phyloP scores from a whole-genome alignment of 2,888 invertebrate species.

The Zygogramma bicolorata region DNA sequence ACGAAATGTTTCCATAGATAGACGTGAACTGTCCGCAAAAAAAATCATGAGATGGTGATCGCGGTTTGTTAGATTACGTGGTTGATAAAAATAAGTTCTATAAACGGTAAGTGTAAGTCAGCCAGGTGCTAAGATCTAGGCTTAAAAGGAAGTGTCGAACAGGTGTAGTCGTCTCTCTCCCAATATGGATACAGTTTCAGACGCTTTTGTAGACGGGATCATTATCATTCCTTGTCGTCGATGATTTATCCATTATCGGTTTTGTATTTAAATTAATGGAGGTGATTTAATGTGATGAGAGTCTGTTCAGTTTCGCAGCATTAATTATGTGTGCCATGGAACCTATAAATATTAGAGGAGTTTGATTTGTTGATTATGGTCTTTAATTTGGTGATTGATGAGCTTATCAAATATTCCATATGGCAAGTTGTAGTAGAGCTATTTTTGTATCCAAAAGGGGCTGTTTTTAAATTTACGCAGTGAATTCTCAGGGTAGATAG shows the following conservation, averaged over 20 bases:
- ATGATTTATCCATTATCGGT: constrained; percentile 31
- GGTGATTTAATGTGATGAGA: constrained; percentile 39
- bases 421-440: background rate
- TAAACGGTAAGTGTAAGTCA: constrained; percentile 2
- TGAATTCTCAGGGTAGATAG: too few species aligned
- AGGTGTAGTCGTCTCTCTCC: constrained; percentile 33
- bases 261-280: constrained; percentile 42
- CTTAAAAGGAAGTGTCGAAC: constrained; percentile 19
- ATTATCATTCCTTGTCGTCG: constrained; percentile 44
- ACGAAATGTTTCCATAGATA: background rate
- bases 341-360: background rate
- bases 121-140: constrained; percentile 12
- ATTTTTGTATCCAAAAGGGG: too few species aligned
- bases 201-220: constrained; percentile 35
- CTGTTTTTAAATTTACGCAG: too few species aligned
- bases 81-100: constrained; percentile 18
- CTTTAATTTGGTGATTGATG: constrained; percentile 13
- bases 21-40: background rate
- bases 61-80: constrained; percentile 8
- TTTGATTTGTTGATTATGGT: constrained; percentile 26
- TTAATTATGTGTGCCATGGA: background rate
- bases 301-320: background rate
- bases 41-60: constrained; percentile 4
- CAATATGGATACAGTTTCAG: constrained; percentile 31
- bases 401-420: background rate